phyloP scores from a whole-genome alignment of 2,113 vertebrate genomes.

The Mesoclemmys tuberculata region DNA sequence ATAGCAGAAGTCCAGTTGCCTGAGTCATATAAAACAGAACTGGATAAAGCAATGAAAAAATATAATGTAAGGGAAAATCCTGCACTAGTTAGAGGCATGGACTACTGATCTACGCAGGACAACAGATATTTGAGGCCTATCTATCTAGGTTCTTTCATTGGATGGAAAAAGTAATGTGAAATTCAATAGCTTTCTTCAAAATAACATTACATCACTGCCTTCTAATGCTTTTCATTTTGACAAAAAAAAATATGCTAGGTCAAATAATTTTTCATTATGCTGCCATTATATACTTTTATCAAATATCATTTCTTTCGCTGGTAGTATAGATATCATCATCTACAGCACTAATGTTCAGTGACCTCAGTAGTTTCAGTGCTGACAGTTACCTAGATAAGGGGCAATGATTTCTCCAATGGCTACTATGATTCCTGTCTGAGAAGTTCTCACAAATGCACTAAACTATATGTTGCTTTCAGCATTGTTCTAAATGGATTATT shows the following conservation, averaged over 20 bases:
- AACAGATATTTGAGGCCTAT: background rate
- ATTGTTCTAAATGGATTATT: background rate
- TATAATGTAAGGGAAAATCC: background rate
- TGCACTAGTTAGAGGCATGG: background rate
- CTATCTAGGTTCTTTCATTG: background rate
- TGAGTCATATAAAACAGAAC: background rate
- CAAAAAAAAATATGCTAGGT: background rate
- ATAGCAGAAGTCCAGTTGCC: background rate
- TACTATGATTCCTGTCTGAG: background rate
- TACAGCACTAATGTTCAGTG: background rate
- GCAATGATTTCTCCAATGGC: background rate
- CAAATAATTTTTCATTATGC: background rate
- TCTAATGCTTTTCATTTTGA: background rate
- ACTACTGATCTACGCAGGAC: background rate
- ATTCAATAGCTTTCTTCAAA: background rate
- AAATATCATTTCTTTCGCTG: background rate
- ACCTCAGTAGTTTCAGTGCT: background rate
- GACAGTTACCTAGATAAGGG: background rate
- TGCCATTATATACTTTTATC: background rate
- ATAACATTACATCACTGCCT: background rate
- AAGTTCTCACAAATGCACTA: background rate
- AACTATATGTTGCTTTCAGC: background rate
- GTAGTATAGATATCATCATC: background rate
- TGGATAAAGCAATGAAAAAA: background rate
- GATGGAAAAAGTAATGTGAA: background rate